Conservation (phyloP, 53 echinoderm and acorn worm genomes). For the Zoroaster sp. region DNA sequence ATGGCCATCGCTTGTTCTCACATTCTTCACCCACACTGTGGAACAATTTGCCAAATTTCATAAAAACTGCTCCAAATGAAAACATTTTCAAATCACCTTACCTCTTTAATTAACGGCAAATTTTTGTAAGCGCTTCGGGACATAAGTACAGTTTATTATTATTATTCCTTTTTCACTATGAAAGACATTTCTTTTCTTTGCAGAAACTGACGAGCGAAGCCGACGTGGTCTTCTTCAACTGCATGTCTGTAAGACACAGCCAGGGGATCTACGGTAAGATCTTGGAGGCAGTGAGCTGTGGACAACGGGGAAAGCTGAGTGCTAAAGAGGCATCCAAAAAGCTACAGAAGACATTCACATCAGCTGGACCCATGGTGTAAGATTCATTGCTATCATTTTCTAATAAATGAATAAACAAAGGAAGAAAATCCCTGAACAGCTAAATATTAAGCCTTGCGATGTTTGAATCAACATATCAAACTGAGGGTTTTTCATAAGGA, state of each 20-base stretch:
- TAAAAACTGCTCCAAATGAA: too few relatives aligned
- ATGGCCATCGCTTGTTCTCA: too few relatives aligned
- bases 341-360: conserved; percentile 76
- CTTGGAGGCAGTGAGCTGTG: conserved; percentile 52
- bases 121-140: too few relatives aligned
- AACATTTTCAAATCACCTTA: not conserved
- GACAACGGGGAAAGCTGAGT: conserved; percentile 36
- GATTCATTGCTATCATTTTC: conserved; percentile 17
- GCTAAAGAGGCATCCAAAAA: conserved; percentile 69
- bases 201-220: conserved; percentile 45
- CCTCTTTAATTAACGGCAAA: too few relatives aligned
- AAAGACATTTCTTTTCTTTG: not conserved
- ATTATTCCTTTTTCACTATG: not conserved
- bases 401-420: too few relatives aligned
- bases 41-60: too few relatives aligned
- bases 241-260: conserved; percentile 89
- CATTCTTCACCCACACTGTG: too few relatives aligned
- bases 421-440: too few relatives aligned
- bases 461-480: too few relatives aligned
- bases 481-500: too few relatives aligned
- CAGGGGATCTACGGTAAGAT: conserved; percentile 85
- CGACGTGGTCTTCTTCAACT: conserved; percentile 81
- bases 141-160: too few relatives aligned
- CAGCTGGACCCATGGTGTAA: conserved; percentile 85
- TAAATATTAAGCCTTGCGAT: too few relatives aligned